phyloP scores from a whole-genome alignment of 2,113 vertebrate genomes.

The Tympanuchus pallidicinctus region DNA sequence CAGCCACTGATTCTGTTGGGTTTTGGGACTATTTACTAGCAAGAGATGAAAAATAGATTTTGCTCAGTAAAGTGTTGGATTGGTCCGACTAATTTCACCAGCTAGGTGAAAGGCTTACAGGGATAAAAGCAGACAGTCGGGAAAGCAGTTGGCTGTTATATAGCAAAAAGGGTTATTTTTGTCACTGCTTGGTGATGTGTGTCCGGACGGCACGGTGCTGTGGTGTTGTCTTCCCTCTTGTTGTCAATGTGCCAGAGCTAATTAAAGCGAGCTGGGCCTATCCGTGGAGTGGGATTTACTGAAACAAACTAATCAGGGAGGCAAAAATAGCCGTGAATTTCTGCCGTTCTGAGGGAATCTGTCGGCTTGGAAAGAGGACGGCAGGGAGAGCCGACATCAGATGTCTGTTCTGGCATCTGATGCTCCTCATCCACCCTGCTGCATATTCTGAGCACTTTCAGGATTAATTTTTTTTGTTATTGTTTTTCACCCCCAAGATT shows the following conservation, averaged over 20 bases:
- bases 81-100: constrained; percentile 55
- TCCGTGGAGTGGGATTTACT: constrained; percentile 31
- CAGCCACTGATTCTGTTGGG: not conserved
- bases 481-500: not conserved
- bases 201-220: constrained; percentile 22
- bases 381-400: not conserved
- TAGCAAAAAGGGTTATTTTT: constrained; percentile 68
- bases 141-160: constrained; percentile 58
- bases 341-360: constrained; percentile 19
- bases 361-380: constrained; percentile 18
- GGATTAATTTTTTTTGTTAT: not conserved
- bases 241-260: constrained; percentile 54
- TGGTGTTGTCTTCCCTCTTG: constrained; percentile 17
- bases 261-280: constrained; percentile 50
- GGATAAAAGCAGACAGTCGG: constrained; percentile 57
- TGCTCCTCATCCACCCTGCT: not conserved
- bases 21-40: constrained; percentile 9
- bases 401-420: constrained; percentile 53
- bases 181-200: constrained; percentile 30
- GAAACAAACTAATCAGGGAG: constrained; percentile 64
- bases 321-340: constrained; percentile 54
- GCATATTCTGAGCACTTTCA: not conserved
- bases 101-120: constrained; percentile 39
- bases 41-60: constrained; percentile 20
- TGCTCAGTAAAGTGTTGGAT: not conserved